Evolutionary conservation across 2,888 invertebrate genomes (phyloP).

Genomic region (Parthenolecanium corni): DNA sequence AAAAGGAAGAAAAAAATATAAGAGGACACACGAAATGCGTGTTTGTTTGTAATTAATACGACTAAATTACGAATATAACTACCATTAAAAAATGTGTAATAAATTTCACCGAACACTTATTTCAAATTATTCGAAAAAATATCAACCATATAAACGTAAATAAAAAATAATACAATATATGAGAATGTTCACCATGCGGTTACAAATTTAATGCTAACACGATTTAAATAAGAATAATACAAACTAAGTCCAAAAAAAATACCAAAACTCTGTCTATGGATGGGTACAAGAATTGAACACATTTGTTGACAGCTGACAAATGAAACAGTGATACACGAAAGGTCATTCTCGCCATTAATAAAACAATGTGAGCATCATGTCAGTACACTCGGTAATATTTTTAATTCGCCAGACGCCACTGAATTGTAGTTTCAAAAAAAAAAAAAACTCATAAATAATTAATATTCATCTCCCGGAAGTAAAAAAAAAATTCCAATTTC

Average conservation of each 20-base stretch:
- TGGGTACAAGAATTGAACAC: constrained; percentile 17
- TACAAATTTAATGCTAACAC: constrained; percentile 6
- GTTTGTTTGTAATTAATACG: too few species aligned
- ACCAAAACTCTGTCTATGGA: background rate
- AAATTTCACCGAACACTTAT: background rate
- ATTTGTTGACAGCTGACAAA: constrained; percentile 25
- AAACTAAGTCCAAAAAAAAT: background rate
- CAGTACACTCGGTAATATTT: constrained; percentile 14
- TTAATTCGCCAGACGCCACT: constrained; percentile 17
- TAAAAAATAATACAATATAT: too few species aligned
- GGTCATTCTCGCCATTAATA: constrained; percentile 25
- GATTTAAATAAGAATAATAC: constrained; percentile 12
- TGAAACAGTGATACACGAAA: constrained; percentile 21
- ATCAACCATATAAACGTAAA: too few species aligned
- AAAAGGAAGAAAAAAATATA: too few species aligned
- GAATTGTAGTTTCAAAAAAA: background rate
- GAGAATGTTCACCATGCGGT: background rate
- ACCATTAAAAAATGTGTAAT: too few species aligned
- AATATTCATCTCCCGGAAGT: background rate
- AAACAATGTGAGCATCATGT: constrained; percentile 19
- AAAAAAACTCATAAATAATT: background rate
- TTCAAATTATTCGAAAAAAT: background rate
- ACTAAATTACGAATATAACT: too few species aligned
- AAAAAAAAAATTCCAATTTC: too few species aligned
- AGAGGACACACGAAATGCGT: too few species aligned